Evolutionary conservation across 2,797 vertebrate species (phyloP).

Genomic region (Periparus ater): DNA sequence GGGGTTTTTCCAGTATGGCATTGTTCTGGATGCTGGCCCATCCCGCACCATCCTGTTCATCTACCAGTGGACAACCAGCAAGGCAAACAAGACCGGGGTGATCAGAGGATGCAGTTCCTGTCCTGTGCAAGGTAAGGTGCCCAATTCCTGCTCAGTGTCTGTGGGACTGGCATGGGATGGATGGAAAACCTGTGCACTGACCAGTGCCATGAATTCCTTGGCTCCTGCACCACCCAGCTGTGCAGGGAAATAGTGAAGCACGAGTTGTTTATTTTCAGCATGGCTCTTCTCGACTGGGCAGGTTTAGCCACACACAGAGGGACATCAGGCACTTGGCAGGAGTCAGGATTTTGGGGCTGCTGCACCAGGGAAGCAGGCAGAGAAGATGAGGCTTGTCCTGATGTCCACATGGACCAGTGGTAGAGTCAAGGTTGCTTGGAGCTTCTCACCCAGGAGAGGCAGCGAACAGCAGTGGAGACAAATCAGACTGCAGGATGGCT

Average conservation of each 20-base stretch:
- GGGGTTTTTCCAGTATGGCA: conserved; percentile 36
- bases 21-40: conserved; percentile 49
- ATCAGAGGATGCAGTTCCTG: conserved; percentile 47
- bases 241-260: neutral
- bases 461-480: neutral
- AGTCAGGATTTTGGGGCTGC: neutral
- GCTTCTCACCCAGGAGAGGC: neutral
- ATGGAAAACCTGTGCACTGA: neutral
- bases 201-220: neutral
- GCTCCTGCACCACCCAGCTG: neutral
- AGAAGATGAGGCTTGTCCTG: neutral
- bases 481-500: neutral
- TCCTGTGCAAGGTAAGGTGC: conserved; percentile 36
- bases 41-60: conserved; percentile 17
- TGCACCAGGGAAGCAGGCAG: neutral
- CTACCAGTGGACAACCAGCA: conserved; percentile 48
- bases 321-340: neutral
- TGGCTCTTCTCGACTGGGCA: neutral
- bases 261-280: neutral
- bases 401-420: neutral
- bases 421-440: neutral
- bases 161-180: neutral
- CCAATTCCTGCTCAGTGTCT: rapidly evolving
- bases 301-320: neutral
- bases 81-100: conserved; percentile 2